Percentiles rank a stretch among this genome's conserved stretches.
phyloP scores from a whole-genome alignment of 2,888 invertebrate genomes.

The Formica aserva region DNA sequence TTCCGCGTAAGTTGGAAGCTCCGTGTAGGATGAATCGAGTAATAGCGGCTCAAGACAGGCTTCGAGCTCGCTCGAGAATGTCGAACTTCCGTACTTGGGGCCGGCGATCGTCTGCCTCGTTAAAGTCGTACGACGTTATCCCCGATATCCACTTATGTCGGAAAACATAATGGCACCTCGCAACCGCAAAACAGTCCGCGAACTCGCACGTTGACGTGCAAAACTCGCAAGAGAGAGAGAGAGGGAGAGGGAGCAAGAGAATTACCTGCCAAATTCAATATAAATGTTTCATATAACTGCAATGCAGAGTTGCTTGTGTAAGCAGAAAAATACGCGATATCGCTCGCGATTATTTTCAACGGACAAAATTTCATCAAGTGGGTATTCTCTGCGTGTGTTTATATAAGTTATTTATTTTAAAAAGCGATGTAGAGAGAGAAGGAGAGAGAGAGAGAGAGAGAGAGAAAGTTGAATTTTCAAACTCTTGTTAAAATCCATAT shows the following conservation, averaged over 20 bases:
- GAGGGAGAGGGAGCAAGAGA: background rate
- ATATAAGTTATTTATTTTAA: slow-evolving; percentile 36
- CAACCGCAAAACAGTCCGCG: slow-evolving; percentile 59
- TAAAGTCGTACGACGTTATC: slow-evolving; percentile 72
- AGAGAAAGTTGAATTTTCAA: background rate
- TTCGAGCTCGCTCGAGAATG: slow-evolving; percentile 67
- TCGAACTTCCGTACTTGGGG: slow-evolving; percentile 65
- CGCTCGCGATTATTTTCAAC: slow-evolving; percentile 7
- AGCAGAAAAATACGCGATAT: slow-evolving; percentile 28
- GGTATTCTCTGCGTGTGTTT: slow-evolving; percentile 6
- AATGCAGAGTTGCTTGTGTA: background rate
- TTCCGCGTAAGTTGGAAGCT: slow-evolving; percentile 41
- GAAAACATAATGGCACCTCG: slow-evolving; percentile 48
- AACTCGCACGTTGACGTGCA: slow-evolving; percentile 51
- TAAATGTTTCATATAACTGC: background rate
- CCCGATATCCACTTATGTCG: slow-evolving; percentile 65
- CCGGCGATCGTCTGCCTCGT: slow-evolving; percentile 67
- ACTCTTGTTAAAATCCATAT: slow-evolving; percentile 24
- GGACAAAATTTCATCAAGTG: slow-evolving; percentile 6
- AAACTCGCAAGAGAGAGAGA: background rate
- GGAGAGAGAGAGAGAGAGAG: no score
- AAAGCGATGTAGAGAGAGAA: background rate
- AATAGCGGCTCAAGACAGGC: slow-evolving; percentile 69
- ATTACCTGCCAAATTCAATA: background rate
- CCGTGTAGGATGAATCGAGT: slow-evolving; percentile 56